phyloP scores from a whole-genome alignment of 2,888 invertebrate species.

The Ecdyonurus torrentis region DNA sequence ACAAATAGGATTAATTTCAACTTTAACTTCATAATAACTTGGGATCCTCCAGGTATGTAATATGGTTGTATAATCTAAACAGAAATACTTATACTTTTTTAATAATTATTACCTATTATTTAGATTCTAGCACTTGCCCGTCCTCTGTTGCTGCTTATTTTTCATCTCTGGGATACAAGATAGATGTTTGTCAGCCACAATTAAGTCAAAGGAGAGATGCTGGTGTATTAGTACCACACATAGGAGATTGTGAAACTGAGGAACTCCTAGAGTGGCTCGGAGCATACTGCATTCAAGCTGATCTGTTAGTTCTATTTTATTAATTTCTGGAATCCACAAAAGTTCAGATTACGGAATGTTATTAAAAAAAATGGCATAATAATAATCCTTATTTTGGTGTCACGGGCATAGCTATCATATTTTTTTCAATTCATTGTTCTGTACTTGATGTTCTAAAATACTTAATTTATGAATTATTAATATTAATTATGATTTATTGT shows the following conservation, averaged over 20 bases:
- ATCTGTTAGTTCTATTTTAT: constrained; percentile 19
- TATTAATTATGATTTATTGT: too few species aligned
- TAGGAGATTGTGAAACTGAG: constrained; percentile 16
- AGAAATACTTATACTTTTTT: not conserved
- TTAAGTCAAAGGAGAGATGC: constrained; percentile 22
- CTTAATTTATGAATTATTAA: too few species aligned
- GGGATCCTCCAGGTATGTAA: constrained; percentile 32
- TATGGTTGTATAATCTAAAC: constrained; percentile 1
- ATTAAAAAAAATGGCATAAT: too few species aligned
- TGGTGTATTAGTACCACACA: constrained; percentile 27
- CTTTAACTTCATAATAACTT: constrained; percentile 30
- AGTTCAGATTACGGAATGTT: too few species aligned
- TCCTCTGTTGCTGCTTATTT: constrained; percentile 43
- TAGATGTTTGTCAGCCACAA: constrained; percentile 28
- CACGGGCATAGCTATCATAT: too few species aligned
- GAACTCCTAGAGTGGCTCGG: constrained; percentile 39
- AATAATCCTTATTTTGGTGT: too few species aligned
- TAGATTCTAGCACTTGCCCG: constrained; percentile 31
- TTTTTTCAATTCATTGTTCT: too few species aligned
- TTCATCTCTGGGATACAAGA: constrained; percentile 25
- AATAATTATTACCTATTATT: constrained; percentile 9
- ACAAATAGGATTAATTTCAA: constrained; percentile 22
- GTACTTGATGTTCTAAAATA: too few species aligned
- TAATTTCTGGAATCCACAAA: too few species aligned
- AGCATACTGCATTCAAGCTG: constrained; percentile 29